Percentiles rank a stretch among this genome's conserved stretches.
phyloP scores from a whole-genome alignment of 2,888 invertebrate genomes.

The Megalurothrips usitatus region DNA sequence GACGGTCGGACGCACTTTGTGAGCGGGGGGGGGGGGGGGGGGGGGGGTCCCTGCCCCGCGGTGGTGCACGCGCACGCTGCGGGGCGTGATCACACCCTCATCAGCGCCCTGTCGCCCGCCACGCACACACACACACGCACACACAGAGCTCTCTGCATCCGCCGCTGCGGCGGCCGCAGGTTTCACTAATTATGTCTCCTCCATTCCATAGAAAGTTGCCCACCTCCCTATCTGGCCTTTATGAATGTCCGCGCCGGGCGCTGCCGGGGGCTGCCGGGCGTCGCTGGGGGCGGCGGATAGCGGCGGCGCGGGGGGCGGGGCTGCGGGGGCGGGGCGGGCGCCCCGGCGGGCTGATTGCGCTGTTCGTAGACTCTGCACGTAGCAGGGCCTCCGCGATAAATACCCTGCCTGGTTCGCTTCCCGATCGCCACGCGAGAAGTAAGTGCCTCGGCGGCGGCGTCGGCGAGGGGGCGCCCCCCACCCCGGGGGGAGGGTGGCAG shows the following conservation, averaged over 20 bases:
- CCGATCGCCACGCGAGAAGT: conserved; percentile 13
- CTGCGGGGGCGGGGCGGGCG: neutral
- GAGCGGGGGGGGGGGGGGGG: neutral
- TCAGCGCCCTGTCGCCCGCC: too few relatives aligned
- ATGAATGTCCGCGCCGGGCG: neutral
- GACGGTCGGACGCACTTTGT: too few relatives aligned
- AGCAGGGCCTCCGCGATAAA: conserved; percentile 14
- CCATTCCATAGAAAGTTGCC: neutral
- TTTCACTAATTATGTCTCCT: conserved; percentile 8
- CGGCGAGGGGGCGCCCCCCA: neutral
- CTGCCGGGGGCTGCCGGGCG: neutral
- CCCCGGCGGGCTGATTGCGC: neutral
- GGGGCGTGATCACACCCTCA: too few relatives aligned
- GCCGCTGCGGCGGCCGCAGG: neutral
- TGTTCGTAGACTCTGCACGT: conserved; percentile 19
- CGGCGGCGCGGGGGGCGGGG: neutral
- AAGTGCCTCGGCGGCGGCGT: neutral
- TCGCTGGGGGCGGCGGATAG: neutral
- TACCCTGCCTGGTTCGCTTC: conserved; percentile 21
- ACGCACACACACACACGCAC: neutral
- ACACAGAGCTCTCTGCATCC: neutral
- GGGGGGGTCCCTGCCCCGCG: too few relatives aligned
- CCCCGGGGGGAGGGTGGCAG: neutral
- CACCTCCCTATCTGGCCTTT: neutral
- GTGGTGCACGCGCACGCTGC: too few relatives aligned